A percentile compares a stretch with the other conserved stretches of the same genome.
Conservation (phyloP, 1,140 invertebrate species). For the Caligus rogercresseyi region DNA sequence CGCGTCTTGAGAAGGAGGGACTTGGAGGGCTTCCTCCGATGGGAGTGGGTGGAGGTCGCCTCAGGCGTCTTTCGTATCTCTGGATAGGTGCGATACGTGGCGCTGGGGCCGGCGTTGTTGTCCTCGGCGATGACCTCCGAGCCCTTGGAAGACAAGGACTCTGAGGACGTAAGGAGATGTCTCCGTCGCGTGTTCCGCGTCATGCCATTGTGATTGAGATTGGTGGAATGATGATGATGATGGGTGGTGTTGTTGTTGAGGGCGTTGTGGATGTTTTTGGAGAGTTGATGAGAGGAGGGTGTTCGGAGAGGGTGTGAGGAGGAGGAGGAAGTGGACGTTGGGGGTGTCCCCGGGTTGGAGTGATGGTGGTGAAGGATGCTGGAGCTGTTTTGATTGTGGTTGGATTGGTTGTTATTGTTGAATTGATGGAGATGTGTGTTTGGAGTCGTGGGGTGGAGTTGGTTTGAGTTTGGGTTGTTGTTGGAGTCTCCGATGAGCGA, state of each 20-base stretch:
- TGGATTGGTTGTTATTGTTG: neutral
- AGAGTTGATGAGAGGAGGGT: too few species aligned
- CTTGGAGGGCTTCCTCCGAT: neutral
- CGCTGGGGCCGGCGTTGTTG: too few species aligned
- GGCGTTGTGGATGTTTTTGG: neutral
- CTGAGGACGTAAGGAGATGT: too few species aligned
- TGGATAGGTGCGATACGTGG: neutral
- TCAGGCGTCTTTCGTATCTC: neutral
- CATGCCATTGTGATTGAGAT: neutral
- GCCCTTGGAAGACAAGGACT: too few species aligned
- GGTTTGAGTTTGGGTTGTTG: too few species aligned
- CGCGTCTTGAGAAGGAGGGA: neutral
- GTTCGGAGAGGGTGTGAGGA: too few species aligned
- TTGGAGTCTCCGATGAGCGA: too few species aligned
- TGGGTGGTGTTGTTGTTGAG: neutral
- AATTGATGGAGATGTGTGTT: too few species aligned
- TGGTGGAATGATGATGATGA: neutral
- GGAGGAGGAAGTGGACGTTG: too few species aligned
- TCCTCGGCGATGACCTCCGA: too few species aligned
- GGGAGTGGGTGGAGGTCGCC: neutral
- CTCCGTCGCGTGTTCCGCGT: too few species aligned
- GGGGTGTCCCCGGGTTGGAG: neutral
- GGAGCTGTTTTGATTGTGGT: neutral
- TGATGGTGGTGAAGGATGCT: neutral
- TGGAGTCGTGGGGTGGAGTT: too few species aligned